phyloP scores from a whole-genome alignment of 2,113 vertebrate genomes.

The Entelurus aequoreus region DNA sequence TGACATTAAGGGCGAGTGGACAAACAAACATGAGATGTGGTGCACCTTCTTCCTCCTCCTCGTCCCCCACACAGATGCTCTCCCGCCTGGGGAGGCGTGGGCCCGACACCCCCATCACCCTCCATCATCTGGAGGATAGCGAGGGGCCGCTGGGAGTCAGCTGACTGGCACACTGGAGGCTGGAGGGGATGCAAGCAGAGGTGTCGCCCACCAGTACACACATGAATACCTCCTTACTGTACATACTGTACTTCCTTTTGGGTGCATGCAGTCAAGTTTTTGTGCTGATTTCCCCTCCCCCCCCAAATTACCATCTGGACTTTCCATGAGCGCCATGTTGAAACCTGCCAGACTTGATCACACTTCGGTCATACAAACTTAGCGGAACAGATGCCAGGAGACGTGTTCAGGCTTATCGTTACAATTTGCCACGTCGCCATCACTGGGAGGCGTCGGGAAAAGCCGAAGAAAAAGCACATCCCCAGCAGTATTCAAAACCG shows the following conservation, averaged over 20 bases:
- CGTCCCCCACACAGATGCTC: conserved; percentile 71
- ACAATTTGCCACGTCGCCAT: too few species aligned
- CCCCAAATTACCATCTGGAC: conserved; percentile 61
- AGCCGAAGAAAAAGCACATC: too few species aligned
- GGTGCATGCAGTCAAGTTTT: too few species aligned
- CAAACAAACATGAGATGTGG: conserved; percentile 73
- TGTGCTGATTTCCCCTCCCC: too few species aligned
- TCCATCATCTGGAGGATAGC: conserved; percentile 30
- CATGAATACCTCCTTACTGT: too few species aligned
- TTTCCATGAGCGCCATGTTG: conserved; percentile 52
- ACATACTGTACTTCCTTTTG: too few species aligned
- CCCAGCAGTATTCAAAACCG: too few species aligned
- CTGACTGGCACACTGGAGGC: conserved; percentile 69
- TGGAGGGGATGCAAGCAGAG: conserved; percentile 57
- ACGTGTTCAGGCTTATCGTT: conserved; percentile 28
- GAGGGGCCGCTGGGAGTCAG: conserved; percentile 52
- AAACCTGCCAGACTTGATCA: conserved; percentile 59
- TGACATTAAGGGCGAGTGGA: conserved; percentile 75
- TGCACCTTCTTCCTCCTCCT: conserved; percentile 69
- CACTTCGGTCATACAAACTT: conserved; percentile 21
- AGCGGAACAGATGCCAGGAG: conserved; percentile 51
- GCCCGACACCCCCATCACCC: conserved; percentile 33
- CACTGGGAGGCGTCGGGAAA: too few species aligned
- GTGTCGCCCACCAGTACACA: conserved; percentile 27
- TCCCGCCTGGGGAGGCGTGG: conserved; percentile 64